These are phyloP conservation scores for Allobates femoralis DNA, from an alignment of 2,797 vertebrate species.

Conservation along the genomic window DNA sequence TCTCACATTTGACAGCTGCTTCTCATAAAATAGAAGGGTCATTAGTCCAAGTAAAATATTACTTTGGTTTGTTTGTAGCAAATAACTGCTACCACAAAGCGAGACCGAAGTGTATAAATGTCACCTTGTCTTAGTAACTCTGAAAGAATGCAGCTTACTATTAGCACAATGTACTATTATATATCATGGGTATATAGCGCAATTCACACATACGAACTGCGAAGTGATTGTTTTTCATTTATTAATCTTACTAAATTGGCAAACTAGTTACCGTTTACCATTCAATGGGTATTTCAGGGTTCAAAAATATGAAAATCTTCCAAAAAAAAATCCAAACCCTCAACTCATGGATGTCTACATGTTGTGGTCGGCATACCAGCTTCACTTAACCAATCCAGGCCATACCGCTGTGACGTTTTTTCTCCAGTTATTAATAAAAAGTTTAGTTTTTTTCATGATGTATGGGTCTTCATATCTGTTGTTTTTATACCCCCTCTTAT, in stretches of 20 bases:
- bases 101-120: conserved; percentile 42
- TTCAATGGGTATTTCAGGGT: too few relatives aligned
- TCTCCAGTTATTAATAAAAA: too few relatives aligned
- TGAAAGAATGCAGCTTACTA: background rate
- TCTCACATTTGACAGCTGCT: conserved; percentile 64
- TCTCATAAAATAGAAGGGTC: conserved; percentile 49
- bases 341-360: too few relatives aligned
- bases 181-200: background rate
- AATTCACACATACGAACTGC: background rate
- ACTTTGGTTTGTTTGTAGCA: conserved; percentile 45
- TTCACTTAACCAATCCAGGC: too few relatives aligned
- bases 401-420: too few relatives aligned
- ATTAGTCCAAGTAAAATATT: conserved; percentile 63
- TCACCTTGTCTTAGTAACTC: conserved; percentile 33
- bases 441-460: too few relatives aligned
- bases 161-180: conserved; percentile 9
- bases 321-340: too few relatives aligned
- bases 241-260: background rate
- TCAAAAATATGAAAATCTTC: too few relatives aligned
- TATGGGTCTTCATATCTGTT: too few relatives aligned
- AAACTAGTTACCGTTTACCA: background rate
- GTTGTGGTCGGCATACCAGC: too few relatives aligned
- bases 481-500: too few relatives aligned
- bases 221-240: background rate
- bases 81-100: conserved; percentile 31